These are phyloP conservation scores for Knipowitschia caucasica DNA, from an alignment of 2,797 vertebrate genomes.

Conservation along the genomic window DNA sequence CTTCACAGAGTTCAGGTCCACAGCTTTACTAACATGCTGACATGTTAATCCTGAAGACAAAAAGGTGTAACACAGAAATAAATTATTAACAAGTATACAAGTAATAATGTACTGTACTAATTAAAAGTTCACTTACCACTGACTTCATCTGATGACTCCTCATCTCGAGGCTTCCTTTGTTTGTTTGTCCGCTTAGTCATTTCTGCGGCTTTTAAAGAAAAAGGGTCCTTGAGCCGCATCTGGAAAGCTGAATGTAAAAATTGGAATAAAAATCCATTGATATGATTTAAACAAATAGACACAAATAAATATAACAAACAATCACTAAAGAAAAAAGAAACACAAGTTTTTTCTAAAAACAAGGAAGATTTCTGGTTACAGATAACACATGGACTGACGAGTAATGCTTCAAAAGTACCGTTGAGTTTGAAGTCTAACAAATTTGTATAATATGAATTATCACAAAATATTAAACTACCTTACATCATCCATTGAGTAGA, in stretches of 20 bases:
- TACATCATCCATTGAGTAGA: too few species aligned
- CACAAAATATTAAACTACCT: too few species aligned
- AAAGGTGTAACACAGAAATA: too few species aligned
- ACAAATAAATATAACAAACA: too few species aligned
- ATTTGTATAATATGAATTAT: too few species aligned
- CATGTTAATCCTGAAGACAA: slow-evolving; percentile 82
- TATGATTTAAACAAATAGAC: too few species aligned
- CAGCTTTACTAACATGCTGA: slow-evolving; percentile 88
- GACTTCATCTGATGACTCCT: slow-evolving; percentile 96
- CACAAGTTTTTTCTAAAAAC: too few species aligned
- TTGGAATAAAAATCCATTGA: not conserved
- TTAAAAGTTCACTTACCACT: slow-evolving; percentile 73
- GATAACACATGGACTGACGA: too few species aligned
- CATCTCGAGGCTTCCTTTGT: slow-evolving; percentile 85
- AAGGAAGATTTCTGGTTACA: too few species aligned
- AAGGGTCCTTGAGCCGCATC: slow-evolving; percentile 97
- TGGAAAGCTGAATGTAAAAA: slow-evolving; percentile 68
- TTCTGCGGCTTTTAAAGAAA: slow-evolving; percentile 81
- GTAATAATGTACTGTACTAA: not conserved
- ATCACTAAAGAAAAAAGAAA: too few species aligned
- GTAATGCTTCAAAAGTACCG: too few species aligned
- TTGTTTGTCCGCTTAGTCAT: slow-evolving; percentile 91
- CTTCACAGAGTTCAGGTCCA: slow-evolving; percentile 91
- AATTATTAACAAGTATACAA: not conserved
- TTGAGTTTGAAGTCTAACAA: too few species aligned